Evolutionary conservation across 2,797 vertebrate species (phyloP).

Genomic region (Esox lucius): DNA sequence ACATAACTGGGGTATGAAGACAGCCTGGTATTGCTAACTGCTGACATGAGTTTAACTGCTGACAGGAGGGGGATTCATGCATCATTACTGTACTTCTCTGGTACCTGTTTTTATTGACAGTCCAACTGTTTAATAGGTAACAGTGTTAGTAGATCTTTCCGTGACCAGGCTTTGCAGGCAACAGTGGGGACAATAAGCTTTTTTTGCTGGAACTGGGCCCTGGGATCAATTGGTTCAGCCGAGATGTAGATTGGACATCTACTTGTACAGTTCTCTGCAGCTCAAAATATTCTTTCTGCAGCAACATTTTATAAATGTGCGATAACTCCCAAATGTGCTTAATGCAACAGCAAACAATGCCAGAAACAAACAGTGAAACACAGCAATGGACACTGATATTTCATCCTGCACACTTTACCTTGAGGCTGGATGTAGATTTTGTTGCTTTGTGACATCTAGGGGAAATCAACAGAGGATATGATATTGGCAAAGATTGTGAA

Average conservation of each 20-base stretch:
- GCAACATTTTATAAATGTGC: neutral
- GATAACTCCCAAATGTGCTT: neutral
- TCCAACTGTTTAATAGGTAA: neutral
- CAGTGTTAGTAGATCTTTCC: neutral
- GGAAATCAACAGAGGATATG: conserved; percentile 36
- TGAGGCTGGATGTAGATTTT: conserved; percentile 90
- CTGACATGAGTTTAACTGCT: conserved; percentile 8
- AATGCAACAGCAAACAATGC: neutral
- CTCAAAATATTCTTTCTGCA: neutral
- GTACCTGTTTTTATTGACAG: neutral
- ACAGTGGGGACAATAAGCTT: neutral
- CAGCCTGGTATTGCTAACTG: conserved; percentile 30
- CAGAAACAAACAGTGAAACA: neutral
- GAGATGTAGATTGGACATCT: neutral
- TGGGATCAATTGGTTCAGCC: neutral
- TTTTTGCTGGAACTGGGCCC: neutral
- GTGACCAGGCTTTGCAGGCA: neutral
- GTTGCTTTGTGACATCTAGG: conserved; percentile 78
- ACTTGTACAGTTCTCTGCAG: neutral
- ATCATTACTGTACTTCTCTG: conserved; percentile 4
- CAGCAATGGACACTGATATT: neutral
- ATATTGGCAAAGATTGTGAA: conserved; percentile 29
- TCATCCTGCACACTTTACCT: conserved; percentile 78
- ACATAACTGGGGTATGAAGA: conserved; percentile 13
- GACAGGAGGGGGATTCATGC: neutral